These are phyloP conservation scores for Drosophila mimica DNA, from an alignment of 2,888 invertebrate species.

Conservation along the genomic window DNA sequence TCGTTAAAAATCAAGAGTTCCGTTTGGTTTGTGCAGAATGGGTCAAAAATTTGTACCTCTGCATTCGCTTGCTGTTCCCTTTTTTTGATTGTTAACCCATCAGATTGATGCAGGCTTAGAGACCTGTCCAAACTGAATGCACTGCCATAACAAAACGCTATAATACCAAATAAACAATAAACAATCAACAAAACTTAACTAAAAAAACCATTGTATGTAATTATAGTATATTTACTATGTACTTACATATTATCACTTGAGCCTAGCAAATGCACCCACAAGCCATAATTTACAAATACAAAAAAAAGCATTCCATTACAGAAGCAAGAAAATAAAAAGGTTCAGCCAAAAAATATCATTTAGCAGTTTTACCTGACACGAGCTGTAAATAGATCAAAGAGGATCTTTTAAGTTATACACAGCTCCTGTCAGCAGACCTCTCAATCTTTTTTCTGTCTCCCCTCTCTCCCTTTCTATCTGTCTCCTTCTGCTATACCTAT, in stretches of 20 bases:
- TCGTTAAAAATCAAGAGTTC: slow-evolving; percentile 36
- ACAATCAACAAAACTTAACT: slow-evolving; percentile 16
- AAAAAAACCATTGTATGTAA: slow-evolving; percentile 23
- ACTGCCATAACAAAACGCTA: slow-evolving; percentile 41
- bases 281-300: slow-evolving; percentile 22
- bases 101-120: slow-evolving; percentile 13
- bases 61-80: slow-evolving; percentile 57
- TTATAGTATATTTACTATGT: slow-evolving; percentile 24
- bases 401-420: not conserved
- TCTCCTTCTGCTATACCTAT: not conserved
- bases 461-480: not conserved
- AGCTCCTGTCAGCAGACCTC: slow-evolving; percentile 27
- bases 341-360: slow-evolving; percentile 83
- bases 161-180: slow-evolving; percentile 38
- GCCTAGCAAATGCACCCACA: slow-evolving; percentile 54
- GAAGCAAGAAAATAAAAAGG: slow-evolving; percentile 57
- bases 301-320: slow-evolving; percentile 3
- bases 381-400: slow-evolving; percentile 25
- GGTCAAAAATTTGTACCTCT: slow-evolving; percentile 63
- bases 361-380: slow-evolving; percentile 24
- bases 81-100: slow-evolving; percentile 43
- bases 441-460: slow-evolving; percentile 4
- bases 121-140: slow-evolving; percentile 25
- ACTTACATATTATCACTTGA: slow-evolving; percentile 23
- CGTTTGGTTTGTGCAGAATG: slow-evolving; percentile 41